These are phyloP conservation scores for Odontesthes bonariensis DNA, from an alignment of 2,113 vertebrate genomes.

Conservation along the genomic window DNA sequence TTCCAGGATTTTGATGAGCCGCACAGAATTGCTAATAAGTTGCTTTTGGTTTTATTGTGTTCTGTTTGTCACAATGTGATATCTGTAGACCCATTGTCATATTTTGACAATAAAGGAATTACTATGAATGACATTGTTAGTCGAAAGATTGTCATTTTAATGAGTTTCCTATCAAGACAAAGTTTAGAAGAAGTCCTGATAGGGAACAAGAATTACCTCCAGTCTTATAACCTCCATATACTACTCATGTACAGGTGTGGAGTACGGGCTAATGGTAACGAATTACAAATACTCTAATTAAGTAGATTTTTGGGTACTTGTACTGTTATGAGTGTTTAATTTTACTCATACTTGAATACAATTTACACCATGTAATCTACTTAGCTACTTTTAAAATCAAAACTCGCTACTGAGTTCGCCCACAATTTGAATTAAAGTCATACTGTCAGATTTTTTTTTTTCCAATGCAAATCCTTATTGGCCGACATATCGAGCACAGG, in stretches of 20 bases:
- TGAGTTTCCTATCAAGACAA: constrained; percentile 8
- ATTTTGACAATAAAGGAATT: constrained; percentile 68
- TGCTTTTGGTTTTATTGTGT: constrained; percentile 40
- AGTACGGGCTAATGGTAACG: no score
- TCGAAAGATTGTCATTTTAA: constrained; percentile 18
- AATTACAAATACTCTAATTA: no score
- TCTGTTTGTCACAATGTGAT: constrained; percentile 47
- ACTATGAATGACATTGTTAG: constrained; percentile 62
- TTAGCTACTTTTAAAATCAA: no score
- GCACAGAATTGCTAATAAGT: constrained; percentile 48
- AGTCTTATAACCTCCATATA: neutral
- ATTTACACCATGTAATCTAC: no score
- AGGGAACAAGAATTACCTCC: constrained; percentile 7
- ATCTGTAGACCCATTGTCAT: constrained; percentile 49
- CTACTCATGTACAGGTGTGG: neutral
- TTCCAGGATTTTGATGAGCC: constrained; percentile 47
- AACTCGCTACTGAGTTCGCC: no score
- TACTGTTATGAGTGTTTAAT: no score
- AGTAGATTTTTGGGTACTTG: no score
- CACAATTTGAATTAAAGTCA: no score
- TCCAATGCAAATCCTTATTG: no score
- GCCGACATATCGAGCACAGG: no score
- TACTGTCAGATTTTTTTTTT: no score
- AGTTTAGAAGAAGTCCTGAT: constrained; percentile 22
- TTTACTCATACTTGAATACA: no score